Evolutionary conservation across 2,888 invertebrate genomes (phyloP).

Genomic region (Dicycla oo): DNA sequence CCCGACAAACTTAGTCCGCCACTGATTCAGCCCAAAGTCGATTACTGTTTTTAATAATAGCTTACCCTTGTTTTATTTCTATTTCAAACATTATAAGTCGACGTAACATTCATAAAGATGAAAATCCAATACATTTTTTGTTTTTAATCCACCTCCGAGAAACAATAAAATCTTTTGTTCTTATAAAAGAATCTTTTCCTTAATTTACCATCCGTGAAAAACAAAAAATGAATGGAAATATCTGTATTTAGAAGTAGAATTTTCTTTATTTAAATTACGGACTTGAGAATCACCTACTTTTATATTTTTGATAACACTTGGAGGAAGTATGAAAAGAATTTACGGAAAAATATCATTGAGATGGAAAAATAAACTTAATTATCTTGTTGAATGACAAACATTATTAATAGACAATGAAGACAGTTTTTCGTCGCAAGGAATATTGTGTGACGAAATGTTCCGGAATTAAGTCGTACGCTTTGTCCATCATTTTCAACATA

Average conservation of each 20-base stretch:
- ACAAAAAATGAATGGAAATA: slow-evolving; percentile 9
- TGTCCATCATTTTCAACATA: background rate
- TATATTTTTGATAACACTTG: slow-evolving; percentile 18
- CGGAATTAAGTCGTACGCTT: background rate
- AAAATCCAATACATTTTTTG: background rate
- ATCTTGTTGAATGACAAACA: slow-evolving; percentile 26
- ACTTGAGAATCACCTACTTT: slow-evolving; percentile 17
- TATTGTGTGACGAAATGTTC: slow-evolving; percentile 5
- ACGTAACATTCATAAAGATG: background rate
- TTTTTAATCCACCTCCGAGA: background rate
- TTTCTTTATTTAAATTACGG: slow-evolving; percentile 30
- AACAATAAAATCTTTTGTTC: slow-evolving; percentile 13
- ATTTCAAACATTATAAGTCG: background rate
- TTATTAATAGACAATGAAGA: slow-evolving; percentile 15
- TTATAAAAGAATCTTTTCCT: background rate
- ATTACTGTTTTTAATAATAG: background rate
- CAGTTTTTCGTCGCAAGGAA: background rate
- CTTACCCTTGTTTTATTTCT: background rate
- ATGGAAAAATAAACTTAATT: slow-evolving; percentile 45
- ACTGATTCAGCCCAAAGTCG: background rate
- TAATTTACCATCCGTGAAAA: slow-evolving; percentile 16
- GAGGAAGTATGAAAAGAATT: slow-evolving; percentile 28
- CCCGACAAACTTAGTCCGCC: too few relatives aligned
- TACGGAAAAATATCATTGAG: slow-evolving; percentile 21
- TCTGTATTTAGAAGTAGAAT: slow-evolving; percentile 1